Evolutionary conservation across 2,113 vertebrate genomes (phyloP), one percentile per base, ranked within the genome.

Genomic region (Amazona vittata): DNA sequence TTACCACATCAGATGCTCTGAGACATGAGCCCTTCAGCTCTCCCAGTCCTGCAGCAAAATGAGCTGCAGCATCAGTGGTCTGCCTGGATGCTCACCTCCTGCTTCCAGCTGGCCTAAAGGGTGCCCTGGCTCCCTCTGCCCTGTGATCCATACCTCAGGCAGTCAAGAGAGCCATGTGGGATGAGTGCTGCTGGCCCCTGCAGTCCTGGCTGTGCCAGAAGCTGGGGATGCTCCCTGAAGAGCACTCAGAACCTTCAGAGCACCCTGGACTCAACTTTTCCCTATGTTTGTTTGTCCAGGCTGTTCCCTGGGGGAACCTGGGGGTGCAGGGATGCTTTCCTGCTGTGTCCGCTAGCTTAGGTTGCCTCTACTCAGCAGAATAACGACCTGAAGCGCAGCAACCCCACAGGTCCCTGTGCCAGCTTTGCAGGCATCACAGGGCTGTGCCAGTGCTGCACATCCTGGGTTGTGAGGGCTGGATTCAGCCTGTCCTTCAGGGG

Each of bases 91-190:
- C 49, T 67, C 12, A 6, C 17, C 43, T 47, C 59, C 68, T 63
- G 47, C 80, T 77, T 24, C 79, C 83, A 69, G 41, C 52, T 68
- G 71, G 26, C 49, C 59, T 11, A 0, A n/a, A 25, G 43, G 37
- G 10, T 62, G 39, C 12, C 31, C 53, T 28, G 11, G 29, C 12
- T 39, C 39, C 53, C 57, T 57, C n/a, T 86, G 65, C 17, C 69
- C 46, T 0, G 0, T 63, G 22, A 5, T 46, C 55, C 3, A 0
- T 10, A 7, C n/a, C 28, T 53, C 0, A 0, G 28, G 17, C 49
- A 35, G 64, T 6, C 12, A 2, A 1, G 10, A 39, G 33, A 41
- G 41, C 71, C 0, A 5, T 13, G 78, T 10, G 10, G 20, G 82
- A 11, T 9, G 71, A 18, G 60, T 68, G 49, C 55, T 79, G n/a